phyloP scores from a whole-genome alignment of 1,140 invertebrate genomes.

The Pogonomyrmex barbatus region DNA sequence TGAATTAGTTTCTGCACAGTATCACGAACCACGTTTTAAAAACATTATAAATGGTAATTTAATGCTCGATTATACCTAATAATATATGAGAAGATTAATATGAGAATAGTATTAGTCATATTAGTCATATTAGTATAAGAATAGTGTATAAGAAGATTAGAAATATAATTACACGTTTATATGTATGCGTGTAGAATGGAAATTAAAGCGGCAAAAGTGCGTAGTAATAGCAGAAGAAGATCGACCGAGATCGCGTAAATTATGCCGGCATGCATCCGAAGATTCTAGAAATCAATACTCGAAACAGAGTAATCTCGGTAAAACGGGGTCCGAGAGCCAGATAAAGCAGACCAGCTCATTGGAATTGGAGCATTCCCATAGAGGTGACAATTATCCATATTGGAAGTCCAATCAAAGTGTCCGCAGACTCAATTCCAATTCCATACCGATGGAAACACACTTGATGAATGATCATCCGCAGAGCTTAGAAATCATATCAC shows the following conservation, averaged over 20 bases:
- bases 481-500: conserved; percentile 84
- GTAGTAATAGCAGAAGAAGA: conserved; percentile 79
- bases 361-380: conserved; percentile 80
- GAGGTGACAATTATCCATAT: conserved; percentile 80
- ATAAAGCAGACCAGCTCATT: conserved; percentile 85
- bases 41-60: conserved; percentile 79
- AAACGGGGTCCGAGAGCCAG: conserved; percentile 84
- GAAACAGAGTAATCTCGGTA: conserved; percentile 81
- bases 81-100: not conserved
- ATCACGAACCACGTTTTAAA: conserved; percentile 75
- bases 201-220: conserved; percentile 77
- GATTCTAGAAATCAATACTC: conserved; percentile 82
- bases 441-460: conserved; percentile 82
- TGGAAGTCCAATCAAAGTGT: conserved; percentile 84
- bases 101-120: not conserved
- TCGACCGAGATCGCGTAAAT: conserved; percentile 75
- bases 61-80: conserved; percentile 29
- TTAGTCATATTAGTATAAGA: too few species aligned
- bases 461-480: conserved; percentile 82
- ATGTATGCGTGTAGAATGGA: conserved; percentile 71
- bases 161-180: not conserved
- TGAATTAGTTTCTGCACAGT: conserved; percentile 79
- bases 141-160: not conserved
- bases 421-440: conserved; percentile 81
- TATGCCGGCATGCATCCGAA: conserved; percentile 82